Percentiles rank a stretch among this genome's conserved stretches.
Conservation (phyloP, 92 coral and sea anemone species). For the Actinostola sp. region DNA sequence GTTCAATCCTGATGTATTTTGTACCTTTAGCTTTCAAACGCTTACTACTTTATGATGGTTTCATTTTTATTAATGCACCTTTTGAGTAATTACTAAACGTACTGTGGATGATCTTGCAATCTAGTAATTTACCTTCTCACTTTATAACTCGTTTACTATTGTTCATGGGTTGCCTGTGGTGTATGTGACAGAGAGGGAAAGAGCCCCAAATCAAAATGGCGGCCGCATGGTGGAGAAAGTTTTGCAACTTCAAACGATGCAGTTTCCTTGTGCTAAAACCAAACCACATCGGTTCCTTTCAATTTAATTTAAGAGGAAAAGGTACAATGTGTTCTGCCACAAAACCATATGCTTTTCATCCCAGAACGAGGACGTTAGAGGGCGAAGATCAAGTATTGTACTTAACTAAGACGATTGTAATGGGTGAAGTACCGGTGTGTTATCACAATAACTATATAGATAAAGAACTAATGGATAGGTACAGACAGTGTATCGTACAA, state of each 20-base stretch:
- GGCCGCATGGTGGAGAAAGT: slow-evolving; percentile 4
- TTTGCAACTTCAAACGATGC: background rate
- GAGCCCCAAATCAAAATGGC: slow-evolving; percentile 14
- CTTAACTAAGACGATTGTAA: slow-evolving; percentile 77
- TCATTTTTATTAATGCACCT: too few species aligned
- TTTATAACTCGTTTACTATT: background rate
- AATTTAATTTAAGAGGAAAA: background rate
- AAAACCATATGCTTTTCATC: slow-evolving; percentile 87
- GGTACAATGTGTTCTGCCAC: slow-evolving; percentile 17
- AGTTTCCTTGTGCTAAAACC: background rate
- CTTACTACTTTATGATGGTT: too few species aligned
- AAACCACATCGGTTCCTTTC: background rate
- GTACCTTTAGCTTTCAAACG: too few species aligned
- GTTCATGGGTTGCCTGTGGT: slow-evolving; percentile 7
- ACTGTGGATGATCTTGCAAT: too few species aligned
- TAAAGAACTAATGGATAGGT: slow-evolving; percentile 73
- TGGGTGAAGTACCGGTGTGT: slow-evolving; percentile 60
- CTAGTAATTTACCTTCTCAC: too few species aligned
- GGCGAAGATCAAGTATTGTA: slow-evolving; percentile 79
- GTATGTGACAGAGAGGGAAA: background rate
- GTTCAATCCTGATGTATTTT: too few species aligned
- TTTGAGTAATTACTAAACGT: too few species aligned
- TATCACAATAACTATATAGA: slow-evolving; percentile 36
- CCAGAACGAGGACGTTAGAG: slow-evolving; percentile 86
- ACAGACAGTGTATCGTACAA: slow-evolving; percentile 66